Conservation (phyloP, 2,888 invertebrate species). For the Zhuqinia jingwanae region DNA sequence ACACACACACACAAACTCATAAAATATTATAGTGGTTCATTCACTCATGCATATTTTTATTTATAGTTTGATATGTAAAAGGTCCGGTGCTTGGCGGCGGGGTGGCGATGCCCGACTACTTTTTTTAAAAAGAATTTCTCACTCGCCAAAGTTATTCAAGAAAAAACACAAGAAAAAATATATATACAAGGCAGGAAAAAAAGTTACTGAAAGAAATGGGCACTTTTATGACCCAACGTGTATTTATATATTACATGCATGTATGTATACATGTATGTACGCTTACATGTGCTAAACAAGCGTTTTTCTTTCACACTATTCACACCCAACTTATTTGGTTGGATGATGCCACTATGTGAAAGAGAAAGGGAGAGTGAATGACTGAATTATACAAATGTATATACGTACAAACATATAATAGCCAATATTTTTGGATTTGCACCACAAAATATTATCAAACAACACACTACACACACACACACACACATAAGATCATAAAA, state of each 20-base stretch:
- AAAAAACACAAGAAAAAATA: not conserved
- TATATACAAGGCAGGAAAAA: not conserved
- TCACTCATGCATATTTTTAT: not conserved
- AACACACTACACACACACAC: not conserved
- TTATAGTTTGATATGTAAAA: conserved; percentile 8
- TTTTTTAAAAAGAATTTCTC: too few relatives aligned
- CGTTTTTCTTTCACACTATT: not conserved
- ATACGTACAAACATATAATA: not conserved
- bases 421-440: not conserved
- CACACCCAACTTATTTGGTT: conserved; percentile 16
- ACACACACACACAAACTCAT: not conserved
- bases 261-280: too few relatives aligned
- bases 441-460: not conserved
- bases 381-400: not conserved
- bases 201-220: conserved; percentile 28
- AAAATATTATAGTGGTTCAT: conserved; percentile 3
- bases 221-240: conserved; percentile 55
- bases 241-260: not conserved
- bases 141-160: conserved; percentile 6
- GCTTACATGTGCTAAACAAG: too few relatives aligned
- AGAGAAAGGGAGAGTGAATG: not conserved
- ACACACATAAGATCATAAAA: not conserved
- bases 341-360: conserved; percentile 11
- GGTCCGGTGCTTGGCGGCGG: not conserved
- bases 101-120: not conserved